Evolutionary conservation across 2,888 invertebrate genomes (phyloP).

Genomic region (Agrilus mali): DNA sequence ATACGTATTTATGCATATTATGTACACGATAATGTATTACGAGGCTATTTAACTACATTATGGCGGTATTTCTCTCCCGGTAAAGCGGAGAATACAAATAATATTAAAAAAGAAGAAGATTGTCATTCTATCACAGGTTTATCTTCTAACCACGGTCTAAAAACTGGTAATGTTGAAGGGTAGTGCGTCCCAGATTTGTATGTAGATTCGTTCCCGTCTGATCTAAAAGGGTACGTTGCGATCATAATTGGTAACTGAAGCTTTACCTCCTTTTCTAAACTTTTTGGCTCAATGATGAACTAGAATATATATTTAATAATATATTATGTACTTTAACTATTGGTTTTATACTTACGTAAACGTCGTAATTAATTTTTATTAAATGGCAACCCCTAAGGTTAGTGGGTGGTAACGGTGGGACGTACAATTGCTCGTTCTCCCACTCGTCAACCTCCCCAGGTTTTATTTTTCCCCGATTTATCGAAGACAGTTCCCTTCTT

Average conservation of each 20-base stretch:
- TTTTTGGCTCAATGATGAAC: constrained; percentile 87
- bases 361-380: constrained; percentile 86
- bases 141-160: constrained; percentile 79
- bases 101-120: constrained; percentile 2
- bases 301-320: too few species aligned
- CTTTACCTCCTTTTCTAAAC: constrained; percentile 82
- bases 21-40: too few species aligned
- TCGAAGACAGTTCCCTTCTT: constrained; percentile 68
- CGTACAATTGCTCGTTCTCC: constrained; percentile 79
- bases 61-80: too few species aligned
- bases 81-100: constrained; percentile 1
- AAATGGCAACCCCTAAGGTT: constrained; percentile 88
- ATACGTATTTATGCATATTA: too few species aligned
- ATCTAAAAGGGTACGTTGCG: constrained; percentile 79
- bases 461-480: constrained; percentile 68
- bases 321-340: background rate
- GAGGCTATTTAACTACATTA: too few species aligned
- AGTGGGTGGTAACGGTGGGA: constrained; percentile 89
- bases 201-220: constrained; percentile 49
- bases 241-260: constrained; percentile 82
- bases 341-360: constrained; percentile 56
- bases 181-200: constrained; percentile 81
- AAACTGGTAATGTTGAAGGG: constrained; percentile 82
- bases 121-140: constrained; percentile 35
- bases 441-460: constrained; percentile 73